Evolutionary conservation across 1,140 invertebrate species (phyloP), one percentile per base, ranked within the genome.

Genomic region (Tachypleus tridentatus): DNA sequence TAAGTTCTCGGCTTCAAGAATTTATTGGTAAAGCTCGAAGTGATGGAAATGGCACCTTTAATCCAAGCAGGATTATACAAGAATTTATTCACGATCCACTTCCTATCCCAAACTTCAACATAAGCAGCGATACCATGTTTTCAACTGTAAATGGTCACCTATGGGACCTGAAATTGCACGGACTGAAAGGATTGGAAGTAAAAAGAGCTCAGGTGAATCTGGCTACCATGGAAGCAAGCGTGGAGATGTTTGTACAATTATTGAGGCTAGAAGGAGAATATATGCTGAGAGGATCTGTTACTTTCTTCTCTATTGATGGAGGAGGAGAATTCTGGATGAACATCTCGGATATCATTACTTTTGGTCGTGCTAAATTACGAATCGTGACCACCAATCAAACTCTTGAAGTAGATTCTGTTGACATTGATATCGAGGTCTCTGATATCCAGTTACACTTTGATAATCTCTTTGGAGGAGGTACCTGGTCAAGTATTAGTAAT

Each of bases 291-390:
- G 71, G 71, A 9, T 49, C 65, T 8, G 63, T 72, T 3, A 64
- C 66, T 3, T 71, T 67, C 51, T 8, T 72, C 3, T 48, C 63
- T 1, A 11, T 70, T 6, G 61, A 61, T 60, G 70, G 71, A 29
- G 64, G 64, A 48, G 71, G 71, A n/a, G 49, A 52, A 5, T 71
- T 72, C 52, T 71, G 65, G 61, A 72, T 72, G 70, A 71, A 72
- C 47, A 57, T 70, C 10, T 58, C 65, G 0, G 63, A 64, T 5
- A 61, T 72, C 4, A 47, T 61, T n/a, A 54, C 65, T 5, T 29
- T 57, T n/a, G 65, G 51, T n/a, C 29, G n/a, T 7, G 65, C 67
- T 11, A 48, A 48, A 49, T 51, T 69, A 3, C 57, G 63, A 5
- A 29, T 29, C 29, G 6, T 29, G 4, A 57, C 49, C 3, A 49